phyloP scores from a whole-genome alignment of 2,113 vertebrate genomes.

The Microtus richardsoni region DNA sequence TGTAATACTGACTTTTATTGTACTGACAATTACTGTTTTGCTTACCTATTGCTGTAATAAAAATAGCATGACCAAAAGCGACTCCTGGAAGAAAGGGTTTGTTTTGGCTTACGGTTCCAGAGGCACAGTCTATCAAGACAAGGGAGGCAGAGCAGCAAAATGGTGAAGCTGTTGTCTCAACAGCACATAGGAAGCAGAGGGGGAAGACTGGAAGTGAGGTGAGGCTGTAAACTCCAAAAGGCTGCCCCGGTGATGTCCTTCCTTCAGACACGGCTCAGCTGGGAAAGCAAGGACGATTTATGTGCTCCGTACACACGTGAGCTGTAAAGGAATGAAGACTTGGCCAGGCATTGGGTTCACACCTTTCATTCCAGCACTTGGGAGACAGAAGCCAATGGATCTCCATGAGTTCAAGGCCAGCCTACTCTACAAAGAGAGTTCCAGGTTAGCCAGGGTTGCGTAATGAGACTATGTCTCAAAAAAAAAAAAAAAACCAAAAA shows the following conservation, averaged over 20 bases:
- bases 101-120: not conserved
- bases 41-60: not conserved
- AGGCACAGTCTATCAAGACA: not conserved
- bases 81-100: not conserved
- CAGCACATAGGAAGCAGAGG: not conserved
- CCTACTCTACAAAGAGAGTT: not conserved
- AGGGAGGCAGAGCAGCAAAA: not conserved
- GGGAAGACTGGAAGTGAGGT: not conserved
- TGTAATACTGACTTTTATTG: not conserved
- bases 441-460: not conserved
- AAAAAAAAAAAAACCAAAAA: not conserved
- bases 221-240: not conserved
- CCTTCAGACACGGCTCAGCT: not conserved
- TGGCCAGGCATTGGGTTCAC: no score
- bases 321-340: not conserved
- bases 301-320: rapidly evolving
- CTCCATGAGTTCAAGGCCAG: not conserved
- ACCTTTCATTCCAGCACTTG: not conserved
- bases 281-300: no score
- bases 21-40: not conserved
- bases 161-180: not conserved
- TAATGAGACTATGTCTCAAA: not conserved
- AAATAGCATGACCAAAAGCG: not conserved
- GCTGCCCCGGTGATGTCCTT: not conserved
- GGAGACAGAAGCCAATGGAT: not conserved